Percentiles rank a stretch among this genome's conserved stretches.
Evolutionary conservation across 37 sponge, comb jelly and placozoan species (phyloP).

Genomic region (Halisarca cf. caerulea): DNA sequence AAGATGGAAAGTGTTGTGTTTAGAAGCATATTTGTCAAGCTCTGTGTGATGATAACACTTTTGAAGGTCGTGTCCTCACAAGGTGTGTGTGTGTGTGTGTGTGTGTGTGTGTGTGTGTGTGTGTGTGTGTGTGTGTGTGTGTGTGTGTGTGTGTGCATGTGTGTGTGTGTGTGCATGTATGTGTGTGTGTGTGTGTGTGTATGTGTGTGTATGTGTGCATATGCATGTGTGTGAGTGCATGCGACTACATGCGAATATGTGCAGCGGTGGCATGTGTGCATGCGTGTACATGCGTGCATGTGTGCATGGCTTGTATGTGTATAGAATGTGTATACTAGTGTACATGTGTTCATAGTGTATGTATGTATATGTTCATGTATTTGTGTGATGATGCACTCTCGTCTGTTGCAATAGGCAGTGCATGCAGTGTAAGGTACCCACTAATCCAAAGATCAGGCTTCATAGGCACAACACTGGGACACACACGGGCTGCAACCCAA

Average conservation of each 20-base stretch:
- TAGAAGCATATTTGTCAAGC: too few species aligned
- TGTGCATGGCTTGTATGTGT: conserved; percentile 9
- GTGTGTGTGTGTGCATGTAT: background rate
- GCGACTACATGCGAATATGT: too few species aligned
- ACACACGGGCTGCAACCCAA: too few species aligned
- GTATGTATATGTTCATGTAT: background rate
- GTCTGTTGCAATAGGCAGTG: background rate
- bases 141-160: conserved; percentile 3
- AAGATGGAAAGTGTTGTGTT: too few species aligned
- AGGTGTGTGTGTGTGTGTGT: conserved; percentile 19
- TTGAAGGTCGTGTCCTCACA: background rate
- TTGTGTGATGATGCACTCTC: too few species aligned
- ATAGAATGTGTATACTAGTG: background rate
- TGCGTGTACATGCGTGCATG: background rate
- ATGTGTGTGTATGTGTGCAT: conserved; percentile 11
- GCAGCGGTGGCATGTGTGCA: too few species aligned
- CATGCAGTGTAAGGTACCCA: too few species aligned
- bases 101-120: conserved; percentile 25
- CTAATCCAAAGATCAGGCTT: too few species aligned
- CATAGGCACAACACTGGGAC: too few species aligned
- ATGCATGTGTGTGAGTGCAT: background rate
- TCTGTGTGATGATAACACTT: background rate
- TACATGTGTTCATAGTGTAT: background rate
- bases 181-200: conserved; percentile 22
- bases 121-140: conserved; percentile 10